Evolutionary conservation across 2,888 invertebrate species (phyloP).

Genomic region (Drosophila greeni): DNA sequence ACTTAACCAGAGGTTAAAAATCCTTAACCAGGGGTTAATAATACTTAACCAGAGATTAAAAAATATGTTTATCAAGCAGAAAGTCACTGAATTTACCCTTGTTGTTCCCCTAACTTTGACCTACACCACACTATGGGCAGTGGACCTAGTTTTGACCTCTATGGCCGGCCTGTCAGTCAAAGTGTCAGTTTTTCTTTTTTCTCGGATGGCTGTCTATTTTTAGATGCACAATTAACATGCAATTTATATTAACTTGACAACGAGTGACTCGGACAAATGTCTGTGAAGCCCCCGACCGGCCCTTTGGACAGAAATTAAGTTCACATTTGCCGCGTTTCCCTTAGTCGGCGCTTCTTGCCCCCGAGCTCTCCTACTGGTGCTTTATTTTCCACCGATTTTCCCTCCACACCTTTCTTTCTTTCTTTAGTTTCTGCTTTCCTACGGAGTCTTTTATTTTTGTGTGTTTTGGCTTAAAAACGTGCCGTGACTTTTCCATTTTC

Average conservation of each 20-base stretch:
- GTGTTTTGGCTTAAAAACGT: conserved; percentile 45
- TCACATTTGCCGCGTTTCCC: conserved; percentile 30
- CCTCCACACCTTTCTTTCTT: conserved; percentile 4
- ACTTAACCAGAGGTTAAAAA: neutral
- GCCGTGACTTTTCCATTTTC: conserved; percentile 54
- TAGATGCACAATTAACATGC: conserved; percentile 62
- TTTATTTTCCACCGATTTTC: conserved; percentile 28
- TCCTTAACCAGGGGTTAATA: neutral
- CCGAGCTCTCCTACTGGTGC: conserved; percentile 1
- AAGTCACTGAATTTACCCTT: neutral
- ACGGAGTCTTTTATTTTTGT: conserved; percentile 4
- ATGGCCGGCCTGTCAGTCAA: conserved; percentile 11
- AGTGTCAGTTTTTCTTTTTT: conserved; percentile 10
- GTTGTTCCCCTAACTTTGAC: neutral
- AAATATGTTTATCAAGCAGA: too few relatives aligned
- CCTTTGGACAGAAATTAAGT: conserved; percentile 29
- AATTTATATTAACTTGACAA: conserved; percentile 48
- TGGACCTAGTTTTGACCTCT: conserved; percentile 19
- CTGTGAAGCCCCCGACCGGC: neutral
- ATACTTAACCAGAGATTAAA: neutral
- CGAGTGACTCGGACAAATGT: conserved; percentile 27
- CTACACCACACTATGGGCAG: neutral
- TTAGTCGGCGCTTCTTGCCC: neutral
- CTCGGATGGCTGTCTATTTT: conserved; percentile 43
- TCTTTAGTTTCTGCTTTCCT: conserved; percentile 7